Conservation (phyloP, 2,113 vertebrate genomes). For the Tapirus terrestris region DNA sequence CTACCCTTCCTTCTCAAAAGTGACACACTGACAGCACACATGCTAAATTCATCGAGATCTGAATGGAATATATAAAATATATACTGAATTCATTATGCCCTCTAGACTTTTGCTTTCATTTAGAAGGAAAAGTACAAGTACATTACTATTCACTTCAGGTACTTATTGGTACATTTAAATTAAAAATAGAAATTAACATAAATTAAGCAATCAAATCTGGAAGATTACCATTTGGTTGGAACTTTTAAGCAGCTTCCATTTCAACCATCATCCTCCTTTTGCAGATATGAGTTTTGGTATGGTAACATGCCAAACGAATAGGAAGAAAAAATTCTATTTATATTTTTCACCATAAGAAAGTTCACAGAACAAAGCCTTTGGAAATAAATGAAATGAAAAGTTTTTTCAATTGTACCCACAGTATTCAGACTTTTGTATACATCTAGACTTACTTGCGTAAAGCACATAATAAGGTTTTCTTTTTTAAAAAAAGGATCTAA, state of each 20-base stretch:
- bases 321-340: background rate
- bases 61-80: background rate
- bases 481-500: background rate
- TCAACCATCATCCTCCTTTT: background rate
- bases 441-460: background rate
- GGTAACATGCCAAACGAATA: background rate
- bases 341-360: background rate
- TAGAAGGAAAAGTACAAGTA: background rate
- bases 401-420: background rate
- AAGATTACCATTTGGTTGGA: background rate
- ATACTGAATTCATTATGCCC: background rate
- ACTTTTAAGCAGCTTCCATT: background rate
- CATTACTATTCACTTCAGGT: background rate
- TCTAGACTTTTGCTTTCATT: background rate
- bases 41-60: background rate
- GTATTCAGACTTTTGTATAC: background rate
- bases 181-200: constrained; percentile 27
- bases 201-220: constrained; percentile 27
- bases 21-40: background rate
- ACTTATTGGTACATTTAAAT: background rate
- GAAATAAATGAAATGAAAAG: background rate
- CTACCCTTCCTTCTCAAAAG: constrained; percentile 31
- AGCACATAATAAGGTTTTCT: background rate
- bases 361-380: background rate
- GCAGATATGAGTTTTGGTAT: background rate